Conservation (phyloP, 1,140 invertebrate genomes). For the Limonius californicus region DNA sequence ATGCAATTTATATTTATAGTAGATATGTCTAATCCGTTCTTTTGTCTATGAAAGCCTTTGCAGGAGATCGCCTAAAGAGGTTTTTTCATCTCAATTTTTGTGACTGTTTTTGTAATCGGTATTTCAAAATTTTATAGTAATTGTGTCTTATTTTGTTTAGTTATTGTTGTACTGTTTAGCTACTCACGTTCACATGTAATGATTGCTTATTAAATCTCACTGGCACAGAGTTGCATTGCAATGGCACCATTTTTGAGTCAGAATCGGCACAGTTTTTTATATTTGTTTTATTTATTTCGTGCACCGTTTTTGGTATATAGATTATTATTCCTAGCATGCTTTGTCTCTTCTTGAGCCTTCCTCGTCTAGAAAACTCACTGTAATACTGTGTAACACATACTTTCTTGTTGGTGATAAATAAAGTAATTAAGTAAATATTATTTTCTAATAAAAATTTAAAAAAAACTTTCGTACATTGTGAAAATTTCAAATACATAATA, state of each 20-base stretch:
- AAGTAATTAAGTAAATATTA: too few relatives aligned
- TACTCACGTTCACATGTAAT: constrained; percentile 67
- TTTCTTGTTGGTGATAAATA: too few relatives aligned
- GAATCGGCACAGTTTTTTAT: constrained; percentile 53
- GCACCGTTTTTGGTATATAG: constrained; percentile 48
- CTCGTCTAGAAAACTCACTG: constrained; percentile 1
- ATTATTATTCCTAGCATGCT: constrained; percentile 34
- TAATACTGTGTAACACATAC: too few relatives aligned
- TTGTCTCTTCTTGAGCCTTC: constrained; percentile 18
- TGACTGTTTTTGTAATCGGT: constrained; percentile 28
- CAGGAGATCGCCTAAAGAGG: constrained; percentile 39
- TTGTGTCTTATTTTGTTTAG: constrained; percentile 16
- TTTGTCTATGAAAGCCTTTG: constrained; percentile 50
- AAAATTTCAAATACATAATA: too few relatives aligned
- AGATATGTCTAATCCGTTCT: constrained; percentile 30
- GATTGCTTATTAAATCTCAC: constrained; percentile 59
- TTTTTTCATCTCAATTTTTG: constrained; percentile 36
- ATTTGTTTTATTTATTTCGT: constrained; percentile 53
- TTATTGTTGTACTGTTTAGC: constrained; percentile 48
- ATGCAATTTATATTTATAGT: constrained; percentile 16
- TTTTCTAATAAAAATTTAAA: too few relatives aligned
- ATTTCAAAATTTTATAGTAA: constrained; percentile 25
- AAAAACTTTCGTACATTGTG: too few relatives aligned
- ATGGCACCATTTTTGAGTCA: constrained; percentile 53
- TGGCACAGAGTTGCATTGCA: constrained; percentile 62